phyloP scores from a whole-genome alignment of 2,113 vertebrate genomes.

The Pelodiscus sinensis region DNA sequence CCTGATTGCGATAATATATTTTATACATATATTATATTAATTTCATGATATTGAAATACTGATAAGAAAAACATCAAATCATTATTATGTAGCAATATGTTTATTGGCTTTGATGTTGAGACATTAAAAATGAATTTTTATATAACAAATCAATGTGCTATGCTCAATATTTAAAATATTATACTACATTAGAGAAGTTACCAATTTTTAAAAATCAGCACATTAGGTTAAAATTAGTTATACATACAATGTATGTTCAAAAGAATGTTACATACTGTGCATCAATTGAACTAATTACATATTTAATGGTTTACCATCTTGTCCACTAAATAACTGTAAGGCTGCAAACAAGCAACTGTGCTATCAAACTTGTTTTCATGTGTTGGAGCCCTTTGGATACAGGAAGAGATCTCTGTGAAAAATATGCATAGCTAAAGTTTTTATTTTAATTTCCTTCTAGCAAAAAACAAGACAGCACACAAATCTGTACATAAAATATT shows the following conservation, averaged over 20 bases:
- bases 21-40: conserved; percentile 18
- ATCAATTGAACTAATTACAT: conserved; percentile 63
- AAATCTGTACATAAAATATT: conserved; percentile 56
- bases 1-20: conserved; percentile 76
- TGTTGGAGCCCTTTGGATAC: conserved; percentile 46
- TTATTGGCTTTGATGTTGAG: conserved; percentile 85
- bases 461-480: conserved; percentile 64
- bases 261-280: conserved; percentile 65
- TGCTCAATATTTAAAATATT: conserved; percentile 59
- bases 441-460: conserved; percentile 57
- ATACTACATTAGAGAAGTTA: conserved; percentile 68
- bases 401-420: conserved; percentile 49
- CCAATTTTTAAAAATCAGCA: conserved; percentile 41
- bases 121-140: conserved; percentile 78
- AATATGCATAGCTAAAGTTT: conserved; percentile 51
- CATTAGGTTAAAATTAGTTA: conserved; percentile 60
- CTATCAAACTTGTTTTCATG: conserved; percentile 65
- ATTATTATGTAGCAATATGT: conserved; percentile 71
- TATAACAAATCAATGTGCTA: conserved; percentile 63
- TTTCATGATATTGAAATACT: conserved; percentile 4
- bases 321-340: conserved; percentile 63
- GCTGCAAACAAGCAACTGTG: conserved; percentile 63
- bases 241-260: conserved; percentile 61
- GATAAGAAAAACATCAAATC: conserved; percentile 82
- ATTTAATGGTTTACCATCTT: conserved; percentile 56